Base-by-base conservation (phyloP, 2,113 vertebrate species). In the Phocoena sinus region DNA sequence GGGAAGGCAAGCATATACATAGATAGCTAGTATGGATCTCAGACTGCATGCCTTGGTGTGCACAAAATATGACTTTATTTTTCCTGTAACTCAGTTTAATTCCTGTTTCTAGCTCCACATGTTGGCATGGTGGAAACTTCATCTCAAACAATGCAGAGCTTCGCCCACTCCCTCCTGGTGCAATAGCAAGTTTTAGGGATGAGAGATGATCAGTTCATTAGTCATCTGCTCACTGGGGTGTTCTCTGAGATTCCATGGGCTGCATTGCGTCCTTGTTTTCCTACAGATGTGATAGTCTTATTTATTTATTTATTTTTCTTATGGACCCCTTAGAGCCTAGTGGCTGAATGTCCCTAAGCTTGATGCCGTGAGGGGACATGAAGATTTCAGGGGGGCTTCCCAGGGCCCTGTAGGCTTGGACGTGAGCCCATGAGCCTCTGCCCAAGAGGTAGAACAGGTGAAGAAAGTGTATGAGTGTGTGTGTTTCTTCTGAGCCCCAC, bases 191-290 rank as follows among this genome's bases (percentile, higher is more conserved):
- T 65, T 20, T 73, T 23, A 7, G 53, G 47, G 58, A 84, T 41
- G 3, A 73, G n/a, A 8, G 15, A 8, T 25, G 31, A 8, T 79
- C 9, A 21, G 9, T 76, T 89, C 20, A 31, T 41, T 58, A 23
- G 33, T 67, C n/a, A n/a, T 62, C 2, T 31, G 3, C 47, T 21
- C 31, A 11, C 1, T 0, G 10, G 36, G n/a, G 5, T 50, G 14
- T 41, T 12, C 31, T 63, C 58, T 84, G 77, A n/a, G 65, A 68
- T n/a, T 68, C 11, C 31, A 36, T 7, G 11, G 11, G 18, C 38
- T 41, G 5, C 21, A 26, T 14, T 13, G 7, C 36, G 44, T 44
- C 36, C 38, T 73, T 76, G 53, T 13, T 17, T 50, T 47, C 10
- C 41, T 36, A 44, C 11, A 56, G 9, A n/a, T 65, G 56, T 9